Base-by-base conservation (phyloP, 2,797 vertebrate species). In the Taenioides sp. region DNA sequence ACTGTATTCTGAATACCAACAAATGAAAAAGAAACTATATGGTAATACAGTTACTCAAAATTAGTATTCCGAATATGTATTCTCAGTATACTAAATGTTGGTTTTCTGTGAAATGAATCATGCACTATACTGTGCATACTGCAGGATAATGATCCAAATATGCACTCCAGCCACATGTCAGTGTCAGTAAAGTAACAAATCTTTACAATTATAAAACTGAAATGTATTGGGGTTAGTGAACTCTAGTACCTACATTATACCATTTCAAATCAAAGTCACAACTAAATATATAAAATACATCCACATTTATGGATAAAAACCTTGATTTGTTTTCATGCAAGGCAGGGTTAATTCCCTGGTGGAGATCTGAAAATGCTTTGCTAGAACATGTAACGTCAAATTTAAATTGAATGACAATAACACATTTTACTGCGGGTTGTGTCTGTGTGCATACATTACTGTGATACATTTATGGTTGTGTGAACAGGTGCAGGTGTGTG, bases 391-490 rank as follows among this genome's bases (percentile, higher is more conserved):
- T 57, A 23, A 23, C 22, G 14, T 28, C 16, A 27, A 59, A 59
- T 59, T 5, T 17, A 17, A 59, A 59, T 27, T 16, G 14, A 59
- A 59, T 28, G 14, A 59, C 57, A 59, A 28, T 59, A 34, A 37
- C 18, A 62, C 28, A 4, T 62, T 37, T 62, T 16, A 62, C 28
- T 34, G 31, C 10, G 20, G 18, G 28, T 37, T 62, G 60, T 62
- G 60, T 34, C 28, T 62, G 28, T 37, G 60, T 37, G 60, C 60
- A 37, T 62, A n/a, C 10, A 62, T 62, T 62, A 62, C 18, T 60
- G 58, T 60, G 58, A 31, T 60, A 28, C 27, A 37, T 62, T 62
- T 62, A 62, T 62, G 60, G 6, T 65, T 70, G 43, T 74, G 43
- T 66, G 69, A 62, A 62, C 60, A 62, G 60, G 60, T 62, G 60